Conservation (phyloP, 2,888 invertebrate species). For the Gymnoscelis rufifasciata region DNA sequence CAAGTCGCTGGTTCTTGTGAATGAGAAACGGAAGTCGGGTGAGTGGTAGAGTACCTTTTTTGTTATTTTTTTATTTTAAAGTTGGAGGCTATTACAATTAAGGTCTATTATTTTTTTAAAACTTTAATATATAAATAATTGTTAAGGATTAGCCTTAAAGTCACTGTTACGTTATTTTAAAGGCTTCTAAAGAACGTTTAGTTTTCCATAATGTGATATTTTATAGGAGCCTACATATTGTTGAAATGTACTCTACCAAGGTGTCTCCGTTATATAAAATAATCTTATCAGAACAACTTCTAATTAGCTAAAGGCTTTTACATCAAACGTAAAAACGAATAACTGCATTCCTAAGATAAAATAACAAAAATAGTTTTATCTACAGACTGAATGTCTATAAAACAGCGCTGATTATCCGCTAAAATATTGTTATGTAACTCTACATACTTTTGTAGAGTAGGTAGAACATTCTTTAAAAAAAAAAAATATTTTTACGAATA, state of each 20-base stretch:
- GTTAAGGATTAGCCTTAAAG: too few species aligned
- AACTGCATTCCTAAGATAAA: constrained; percentile 5
- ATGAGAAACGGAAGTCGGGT: constrained; percentile 89
- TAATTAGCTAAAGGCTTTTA: constrained; percentile 11
- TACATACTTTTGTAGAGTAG: too few species aligned
- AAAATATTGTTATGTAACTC: too few species aligned
- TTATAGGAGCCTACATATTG: too few species aligned
- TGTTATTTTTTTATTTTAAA: constrained; percentile 22
- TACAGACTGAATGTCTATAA: constrained; percentile 2
- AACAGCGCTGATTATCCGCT: constrained; percentile 1
- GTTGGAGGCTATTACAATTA: too few species aligned
- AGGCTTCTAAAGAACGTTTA: too few species aligned
- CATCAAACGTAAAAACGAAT: constrained; percentile 1
- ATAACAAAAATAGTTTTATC: constrained; percentile 11
- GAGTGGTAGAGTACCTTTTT: constrained; percentile 75
- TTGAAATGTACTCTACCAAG: background rate
- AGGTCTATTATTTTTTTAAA: too few species aligned
- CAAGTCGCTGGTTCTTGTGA: constrained; percentile 84
- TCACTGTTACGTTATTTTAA: too few species aligned
- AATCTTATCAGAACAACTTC: constrained; percentile 3
- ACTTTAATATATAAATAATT: too few species aligned
- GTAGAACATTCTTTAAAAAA: too few species aligned
- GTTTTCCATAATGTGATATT: too few species aligned
- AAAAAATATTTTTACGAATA: too few species aligned
- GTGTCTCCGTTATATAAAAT: background rate